A percentile compares a stretch with the other conserved stretches of the same genome.
Conservation (phyloP, 2,113 vertebrate genomes). For the Paraplagusia blochii region DNA sequence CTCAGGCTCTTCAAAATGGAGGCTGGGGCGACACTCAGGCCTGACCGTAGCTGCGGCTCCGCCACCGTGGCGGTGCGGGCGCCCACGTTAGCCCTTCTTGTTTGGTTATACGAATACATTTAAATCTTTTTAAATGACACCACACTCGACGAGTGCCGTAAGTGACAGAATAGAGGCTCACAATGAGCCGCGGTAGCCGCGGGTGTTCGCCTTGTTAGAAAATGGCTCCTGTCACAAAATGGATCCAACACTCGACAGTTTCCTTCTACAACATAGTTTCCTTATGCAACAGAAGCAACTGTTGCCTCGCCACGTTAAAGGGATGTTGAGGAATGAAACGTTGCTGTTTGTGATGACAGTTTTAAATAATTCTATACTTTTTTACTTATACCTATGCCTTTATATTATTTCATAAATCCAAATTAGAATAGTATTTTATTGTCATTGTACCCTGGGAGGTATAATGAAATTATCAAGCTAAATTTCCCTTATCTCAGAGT, state of each 20-base stretch:
- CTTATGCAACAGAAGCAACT: too few species aligned
- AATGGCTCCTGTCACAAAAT: conserved; percentile 64
- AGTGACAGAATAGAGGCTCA: background rate
- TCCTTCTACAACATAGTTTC: background rate
- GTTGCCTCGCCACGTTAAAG: background rate
- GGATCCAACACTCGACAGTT: conserved; percentile 34
- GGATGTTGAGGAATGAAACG: too few species aligned
- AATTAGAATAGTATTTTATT: too few species aligned
- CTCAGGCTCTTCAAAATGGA: conserved; percentile 55
- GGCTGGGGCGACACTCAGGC: conserved; percentile 30
- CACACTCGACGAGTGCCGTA: background rate
- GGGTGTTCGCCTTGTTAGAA: conserved; percentile 34
- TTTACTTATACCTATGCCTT: too few species aligned
- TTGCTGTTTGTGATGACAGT: too few species aligned
- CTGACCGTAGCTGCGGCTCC: conserved; percentile 1
- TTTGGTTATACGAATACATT: background rate
- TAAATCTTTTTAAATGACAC: too few species aligned
- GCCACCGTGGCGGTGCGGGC: background rate
- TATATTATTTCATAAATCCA: too few species aligned
- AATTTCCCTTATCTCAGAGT: too few species aligned
- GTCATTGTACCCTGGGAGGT: too few species aligned
- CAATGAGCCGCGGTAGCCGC: background rate
- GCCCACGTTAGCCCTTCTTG: background rate
- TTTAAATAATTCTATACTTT: too few species aligned
- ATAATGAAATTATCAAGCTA: too few species aligned